Conservation (phyloP, 2,113 vertebrate species). For the Tragelaphus strepsiceros region DNA sequence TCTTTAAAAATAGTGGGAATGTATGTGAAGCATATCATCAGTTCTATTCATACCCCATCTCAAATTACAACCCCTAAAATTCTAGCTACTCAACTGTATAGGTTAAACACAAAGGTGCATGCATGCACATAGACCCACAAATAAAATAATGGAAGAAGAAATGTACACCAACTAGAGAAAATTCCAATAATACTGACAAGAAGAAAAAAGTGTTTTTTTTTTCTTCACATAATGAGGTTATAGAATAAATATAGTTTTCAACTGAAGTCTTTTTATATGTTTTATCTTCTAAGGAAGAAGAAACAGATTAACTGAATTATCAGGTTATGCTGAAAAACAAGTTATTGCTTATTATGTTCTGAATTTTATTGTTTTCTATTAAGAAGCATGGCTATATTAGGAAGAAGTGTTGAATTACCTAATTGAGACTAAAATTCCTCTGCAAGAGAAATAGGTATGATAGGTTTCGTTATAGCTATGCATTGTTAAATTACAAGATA, state of each 20-base stretch:
- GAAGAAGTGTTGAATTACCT: not conserved
- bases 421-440: not conserved
- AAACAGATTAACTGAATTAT: not conserved
- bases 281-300: not conserved
- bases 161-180: not conserved
- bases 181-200: not conserved
- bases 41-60: not conserved
- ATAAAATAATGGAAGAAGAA: not conserved
- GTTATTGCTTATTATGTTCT: not conserved
- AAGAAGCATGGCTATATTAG: not conserved
- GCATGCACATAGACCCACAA: not conserved
- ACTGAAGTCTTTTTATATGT: not conserved
- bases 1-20: not conserved
- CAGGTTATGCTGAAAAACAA: not conserved
- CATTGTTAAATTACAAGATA: not conserved
- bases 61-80: not conserved
- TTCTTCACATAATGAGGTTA: not conserved
- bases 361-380: not conserved
- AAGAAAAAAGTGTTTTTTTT: not conserved
- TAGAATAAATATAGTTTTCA: not conserved
- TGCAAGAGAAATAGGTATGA: not conserved
- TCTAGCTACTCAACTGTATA: not conserved
- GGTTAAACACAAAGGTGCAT: not conserved
- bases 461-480: not conserved
- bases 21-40: not conserved